Percentiles rank a stretch among this genome's conserved stretches.
Evolutionary conservation across 1,140 invertebrate species (phyloP).

Genomic region (Ptiloglossa arizonensis): DNA sequence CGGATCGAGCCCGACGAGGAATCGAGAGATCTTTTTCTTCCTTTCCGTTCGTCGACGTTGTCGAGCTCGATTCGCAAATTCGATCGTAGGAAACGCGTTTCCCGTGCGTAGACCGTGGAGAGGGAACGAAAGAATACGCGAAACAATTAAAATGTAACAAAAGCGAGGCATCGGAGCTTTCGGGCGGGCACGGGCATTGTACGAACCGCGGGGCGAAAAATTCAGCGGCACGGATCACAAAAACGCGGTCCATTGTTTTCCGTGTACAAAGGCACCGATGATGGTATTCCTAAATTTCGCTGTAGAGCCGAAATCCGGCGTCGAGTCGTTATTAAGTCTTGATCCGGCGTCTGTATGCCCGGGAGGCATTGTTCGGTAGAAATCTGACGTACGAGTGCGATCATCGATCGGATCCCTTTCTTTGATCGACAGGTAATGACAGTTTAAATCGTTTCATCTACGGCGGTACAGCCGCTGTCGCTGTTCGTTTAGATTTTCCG

Average conservation of each 20-base stretch:
- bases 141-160: slow-evolving; percentile 39
- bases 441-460: slow-evolving; percentile 71
- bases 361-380: slow-evolving; percentile 71
- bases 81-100: too few species aligned
- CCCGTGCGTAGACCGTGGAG: neutral
- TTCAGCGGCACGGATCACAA: slow-evolving; percentile 33
- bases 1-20: neutral
- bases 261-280: slow-evolving; percentile 28
- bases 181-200: slow-evolving; percentile 16
- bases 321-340: slow-evolving; percentile 75
- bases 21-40: too few species aligned
- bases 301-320: slow-evolving; percentile 50
- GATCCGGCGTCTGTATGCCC: slow-evolving; percentile 65
- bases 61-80: too few species aligned
- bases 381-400: slow-evolving; percentile 77
- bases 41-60: neutral
- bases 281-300: slow-evolving; percentile 59
- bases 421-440: slow-evolving; percentile 78
- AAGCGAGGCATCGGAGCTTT: slow-evolving; percentile 27
- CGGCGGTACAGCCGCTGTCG: slow-evolving; percentile 59
- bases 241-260: slow-evolving; percentile 43
- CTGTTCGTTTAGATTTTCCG: slow-evolving; percentile 54
- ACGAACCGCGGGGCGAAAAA: slow-evolving; percentile 20
- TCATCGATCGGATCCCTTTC: slow-evolving; percentile 73
- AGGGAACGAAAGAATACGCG: neutral